Base-by-base conservation (phyloP, 1,140 invertebrate genomes). In the Orchestia grillus region DNA sequence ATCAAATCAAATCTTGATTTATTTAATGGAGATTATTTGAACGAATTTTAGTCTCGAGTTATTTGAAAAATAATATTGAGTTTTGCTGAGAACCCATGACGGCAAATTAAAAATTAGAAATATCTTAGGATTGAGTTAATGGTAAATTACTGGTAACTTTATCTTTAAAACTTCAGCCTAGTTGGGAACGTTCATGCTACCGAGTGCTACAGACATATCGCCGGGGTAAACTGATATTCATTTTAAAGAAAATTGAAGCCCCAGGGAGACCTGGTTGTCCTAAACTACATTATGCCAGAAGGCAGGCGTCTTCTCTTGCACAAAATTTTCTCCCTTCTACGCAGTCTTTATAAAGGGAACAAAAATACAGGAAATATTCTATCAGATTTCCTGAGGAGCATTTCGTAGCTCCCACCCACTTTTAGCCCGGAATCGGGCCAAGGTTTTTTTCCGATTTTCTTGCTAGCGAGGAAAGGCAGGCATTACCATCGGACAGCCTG, bases 401-500 rank as follows among this genome's bases (percentile, higher is more conserved):
- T 94, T 94, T 94, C 92, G 92, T 45, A 42, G 44, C 44, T 94
- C 92, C 19, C 92, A n/a, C 92, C 92, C 92, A 94, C 92, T 94
- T 94, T 94, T 94, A 94, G 43, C 41, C 43, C 92, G 44, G 44
- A 44, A 94, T 94, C 92, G 92, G 44, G 44, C 41, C 44, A 53
- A 43, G 44, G 44, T 15, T 47, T 94, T 92, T 94, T 44, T 44
- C 92, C 92, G 92, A 94, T 94, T 94, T 94, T 94, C 92, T 94
- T 94, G 92, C 44, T 6, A 94, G 92, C 41, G 41, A 94, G 41
- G 92, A 44, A 42, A 91, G 92, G 36, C 36, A 47, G 43, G 92
- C 92, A 94, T 94, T 94, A 94, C 92, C 92, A 94, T 94, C 92
- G 92, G 92, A 94, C 92, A 94, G 92, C 41, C 92, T 94, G 92